Percentiles rank a stretch among this genome's conserved stretches.
Conservation (phyloP, 2,888 invertebrate genomes). For the Ophion slaviceki region DNA sequence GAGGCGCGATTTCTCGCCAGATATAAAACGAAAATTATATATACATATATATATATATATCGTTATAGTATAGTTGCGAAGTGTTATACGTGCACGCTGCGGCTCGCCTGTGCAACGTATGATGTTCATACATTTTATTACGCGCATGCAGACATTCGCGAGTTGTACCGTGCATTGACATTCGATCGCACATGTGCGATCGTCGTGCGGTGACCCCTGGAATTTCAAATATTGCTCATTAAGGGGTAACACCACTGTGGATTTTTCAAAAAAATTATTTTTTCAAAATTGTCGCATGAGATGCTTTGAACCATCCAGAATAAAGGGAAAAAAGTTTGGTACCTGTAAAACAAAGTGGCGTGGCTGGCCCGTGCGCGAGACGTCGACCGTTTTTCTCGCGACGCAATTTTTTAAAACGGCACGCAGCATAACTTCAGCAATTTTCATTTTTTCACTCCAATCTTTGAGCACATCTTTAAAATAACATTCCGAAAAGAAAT, state of each 20-base stretch:
- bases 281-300: too few relatives aligned
- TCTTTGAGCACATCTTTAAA: too few relatives aligned
- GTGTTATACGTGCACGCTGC: not conserved
- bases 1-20: constrained; percentile 79
- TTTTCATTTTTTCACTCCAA: too few relatives aligned
- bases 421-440: too few relatives aligned
- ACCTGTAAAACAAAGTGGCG: too few relatives aligned
- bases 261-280: too few relatives aligned
- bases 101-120: constrained; percentile 4
- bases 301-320: too few relatives aligned
- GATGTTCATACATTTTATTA: constrained; percentile 17
- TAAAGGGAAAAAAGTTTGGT: too few relatives aligned
- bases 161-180: not conserved
- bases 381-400: too few relatives aligned
- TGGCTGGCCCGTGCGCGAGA: too few relatives aligned
- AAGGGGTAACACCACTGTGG: not conserved
- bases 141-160: not conserved
- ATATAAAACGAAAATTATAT: constrained; percentile 47
- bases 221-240: not conserved
- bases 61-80: not conserved
- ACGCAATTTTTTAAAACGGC: too few relatives aligned
- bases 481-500: too few relatives aligned
- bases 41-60: constrained; percentile 3
- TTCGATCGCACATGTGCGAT: not conserved
- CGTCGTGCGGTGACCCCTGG: not conserved